Percentiles rank a stretch among this genome's conserved stretches.
These are phyloP conservation scores for Marmota monax DNA, from an alignment of 2,113 vertebrate species.

Conservation along the genomic window DNA sequence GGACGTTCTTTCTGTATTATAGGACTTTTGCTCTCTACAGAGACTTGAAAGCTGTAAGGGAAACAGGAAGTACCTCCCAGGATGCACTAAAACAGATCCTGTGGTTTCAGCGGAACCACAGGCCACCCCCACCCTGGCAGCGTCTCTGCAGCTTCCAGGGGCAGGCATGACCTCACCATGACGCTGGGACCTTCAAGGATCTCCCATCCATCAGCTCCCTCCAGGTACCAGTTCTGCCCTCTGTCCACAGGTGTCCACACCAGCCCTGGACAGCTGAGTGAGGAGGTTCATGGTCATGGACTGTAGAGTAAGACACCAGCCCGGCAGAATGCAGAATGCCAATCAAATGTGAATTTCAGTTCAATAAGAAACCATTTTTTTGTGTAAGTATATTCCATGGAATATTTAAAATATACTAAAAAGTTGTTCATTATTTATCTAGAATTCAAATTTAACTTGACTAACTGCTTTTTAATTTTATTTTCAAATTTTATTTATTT, in stretches of 20 bases:
- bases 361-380: neutral
- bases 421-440: neutral
- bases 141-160: rapidly evolving
- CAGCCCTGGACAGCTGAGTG: rapidly evolving
- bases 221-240: neutral
- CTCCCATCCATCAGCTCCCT: neutral
- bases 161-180: rapidly evolving
- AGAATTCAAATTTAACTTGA: neutral
- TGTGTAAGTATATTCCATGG: neutral
- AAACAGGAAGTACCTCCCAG: neutral
- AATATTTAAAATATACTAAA: neutral
- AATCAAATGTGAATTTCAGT: neutral
- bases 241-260: no score
- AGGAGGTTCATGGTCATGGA: rapidly evolving
- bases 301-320: no score
- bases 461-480: no score
- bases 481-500: neutral
- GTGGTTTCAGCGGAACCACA: neutral
- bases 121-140: neutral
- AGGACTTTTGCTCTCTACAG: neutral
- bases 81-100: neutral
- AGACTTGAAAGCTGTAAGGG: neutral
- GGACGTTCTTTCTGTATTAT: neutral
- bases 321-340: neutral
- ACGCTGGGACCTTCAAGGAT: rapidly evolving